A percentile compares a stretch with the other conserved stretches of the same genome.
Conservation (phyloP, 2,888 invertebrate genomes). For the Halocaridina rubra region DNA sequence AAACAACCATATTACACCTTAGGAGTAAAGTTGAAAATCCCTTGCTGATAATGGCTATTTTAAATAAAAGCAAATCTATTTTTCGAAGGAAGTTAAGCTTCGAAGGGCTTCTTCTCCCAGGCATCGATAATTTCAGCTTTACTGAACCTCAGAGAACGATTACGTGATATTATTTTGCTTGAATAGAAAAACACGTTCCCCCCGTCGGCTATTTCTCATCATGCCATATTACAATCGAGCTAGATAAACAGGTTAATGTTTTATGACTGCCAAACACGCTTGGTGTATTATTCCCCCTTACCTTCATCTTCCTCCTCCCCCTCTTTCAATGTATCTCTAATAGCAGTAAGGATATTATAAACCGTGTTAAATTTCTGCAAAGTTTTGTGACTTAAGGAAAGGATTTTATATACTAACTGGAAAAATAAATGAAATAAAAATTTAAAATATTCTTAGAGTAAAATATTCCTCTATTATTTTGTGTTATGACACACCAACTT, state of each 20-base stretch:
- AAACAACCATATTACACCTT: background rate
- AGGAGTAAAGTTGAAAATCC: background rate
- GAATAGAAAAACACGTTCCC: constrained; percentile 14
- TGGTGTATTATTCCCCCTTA: too few relatives aligned
- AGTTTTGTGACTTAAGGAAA: too few relatives aligned
- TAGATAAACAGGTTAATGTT: constrained; percentile 2
- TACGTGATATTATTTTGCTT: constrained; percentile 29
- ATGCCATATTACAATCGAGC: background rate
- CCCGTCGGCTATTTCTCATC: constrained; percentile 28
- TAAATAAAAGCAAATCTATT: too few relatives aligned
- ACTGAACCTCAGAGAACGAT: constrained; percentile 32
- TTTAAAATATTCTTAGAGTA: too few relatives aligned
- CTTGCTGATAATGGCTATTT: too few relatives aligned
- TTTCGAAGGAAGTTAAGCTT: too few relatives aligned
- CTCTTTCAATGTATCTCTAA: background rate
- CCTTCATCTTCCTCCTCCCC: background rate
- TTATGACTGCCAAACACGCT: background rate
- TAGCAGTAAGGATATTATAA: background rate
- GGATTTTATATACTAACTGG: too few relatives aligned
- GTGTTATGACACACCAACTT: too few relatives aligned
- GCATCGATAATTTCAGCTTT: constrained; percentile 16
- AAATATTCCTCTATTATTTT: too few relatives aligned
- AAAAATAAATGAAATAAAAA: too few relatives aligned
- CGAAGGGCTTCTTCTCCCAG: background rate
- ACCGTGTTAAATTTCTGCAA: too few relatives aligned